Base-by-base conservation (phyloP, 2,888 invertebrate genomes). In the Ametastegia equiseti region DNA sequence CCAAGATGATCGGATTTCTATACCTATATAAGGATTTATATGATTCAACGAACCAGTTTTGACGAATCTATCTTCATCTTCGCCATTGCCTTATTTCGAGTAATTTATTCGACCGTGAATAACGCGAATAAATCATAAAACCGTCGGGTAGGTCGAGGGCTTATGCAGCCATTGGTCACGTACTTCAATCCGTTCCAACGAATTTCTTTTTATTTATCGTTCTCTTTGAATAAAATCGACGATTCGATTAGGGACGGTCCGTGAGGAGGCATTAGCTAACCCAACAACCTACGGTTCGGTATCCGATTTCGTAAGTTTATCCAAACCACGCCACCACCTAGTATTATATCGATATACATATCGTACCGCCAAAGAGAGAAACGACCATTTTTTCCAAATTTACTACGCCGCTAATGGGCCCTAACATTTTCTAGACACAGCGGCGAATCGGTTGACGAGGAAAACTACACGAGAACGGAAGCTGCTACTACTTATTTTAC, bases 171-270 rank as follows among this genome's bases (percentile, higher is more conserved):
- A 75, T 75, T 75, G 75, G 75, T 75, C 75, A 75, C 54, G 75
- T n/a, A 75, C 54, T 75, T 54, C 30, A 54, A 75, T 75, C 75
- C 75, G 75, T 75, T 75, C 75, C 75, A 54, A 75, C 75, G 54
- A 75, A 75, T 54, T 75, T 71, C 42, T 30, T 75, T 36, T 75
- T 75, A 75, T 75, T 75, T 75, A 50, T 75, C 50, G 50, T 75
- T 75, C 50, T 54, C 50, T 45, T 33, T 54, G 75, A 75, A 54
- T 75, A 50, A 75, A 75, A 75, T 75, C 6, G 75, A 75, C 75
- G 75, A 75, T 75, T 75, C 75, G 75, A 75, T 75, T 75, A 75
- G 75, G 50, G 75, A 75, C 54, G 75, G 75, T 75, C 30, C 75
- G 36, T 54, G 75, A 75, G n/a, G n/a, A n/a, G 36, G 75, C 75